Percentiles rank a stretch among this genome's conserved stretches.
Evolutionary conservation across 2,888 invertebrate species (phyloP).

Genomic region (Nemotelus nigrinus): DNA sequence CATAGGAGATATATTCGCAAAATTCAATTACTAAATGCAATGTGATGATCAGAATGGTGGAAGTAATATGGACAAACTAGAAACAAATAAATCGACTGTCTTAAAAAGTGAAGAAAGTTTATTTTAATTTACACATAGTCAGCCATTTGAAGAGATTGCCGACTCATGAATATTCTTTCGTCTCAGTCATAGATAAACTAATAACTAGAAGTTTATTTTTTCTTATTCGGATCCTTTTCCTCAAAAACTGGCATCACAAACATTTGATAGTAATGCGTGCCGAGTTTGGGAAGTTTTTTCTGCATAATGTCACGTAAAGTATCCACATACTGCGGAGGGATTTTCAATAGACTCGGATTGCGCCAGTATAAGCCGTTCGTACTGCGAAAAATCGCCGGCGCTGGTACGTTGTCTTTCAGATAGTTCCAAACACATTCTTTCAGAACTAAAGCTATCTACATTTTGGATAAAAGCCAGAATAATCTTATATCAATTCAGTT

Average conservation of each 20-base stretch:
- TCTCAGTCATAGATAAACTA: too few relatives aligned
- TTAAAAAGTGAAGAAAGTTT: too few relatives aligned
- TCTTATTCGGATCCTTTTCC: slow-evolving; percentile 45
- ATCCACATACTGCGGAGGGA: slow-evolving; percentile 80
- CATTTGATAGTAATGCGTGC: slow-evolving; percentile 81
- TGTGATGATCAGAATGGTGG: too few relatives aligned
- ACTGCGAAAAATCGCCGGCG: slow-evolving; percentile 82
- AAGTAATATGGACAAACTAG: too few relatives aligned
- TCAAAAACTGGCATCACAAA: slow-evolving; percentile 66
- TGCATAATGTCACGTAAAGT: slow-evolving; percentile 82
- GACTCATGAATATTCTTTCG: too few relatives aligned
- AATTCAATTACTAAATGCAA: too few relatives aligned
- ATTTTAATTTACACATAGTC: too few relatives aligned
- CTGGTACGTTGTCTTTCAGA: slow-evolving; percentile 87
- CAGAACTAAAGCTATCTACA: slow-evolving; percentile 79
- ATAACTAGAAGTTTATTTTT: neutral
- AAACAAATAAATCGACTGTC: too few relatives aligned
- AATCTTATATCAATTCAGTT: neutral
- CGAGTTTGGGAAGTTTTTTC: slow-evolving; percentile 79
- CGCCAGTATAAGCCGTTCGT: slow-evolving; percentile 79
- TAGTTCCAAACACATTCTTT: slow-evolving; percentile 91
- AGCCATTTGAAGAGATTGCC: too few relatives aligned
- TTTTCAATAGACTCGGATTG: slow-evolving; percentile 76
- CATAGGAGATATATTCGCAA: too few relatives aligned
- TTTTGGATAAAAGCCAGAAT: neutral